Percentiles rank a stretch among this genome's conserved stretches.
These are phyloP conservation scores for Sarcophaga variegata DNA, from an alignment of 2,888 invertebrate species.

Conservation along the genomic window DNA sequence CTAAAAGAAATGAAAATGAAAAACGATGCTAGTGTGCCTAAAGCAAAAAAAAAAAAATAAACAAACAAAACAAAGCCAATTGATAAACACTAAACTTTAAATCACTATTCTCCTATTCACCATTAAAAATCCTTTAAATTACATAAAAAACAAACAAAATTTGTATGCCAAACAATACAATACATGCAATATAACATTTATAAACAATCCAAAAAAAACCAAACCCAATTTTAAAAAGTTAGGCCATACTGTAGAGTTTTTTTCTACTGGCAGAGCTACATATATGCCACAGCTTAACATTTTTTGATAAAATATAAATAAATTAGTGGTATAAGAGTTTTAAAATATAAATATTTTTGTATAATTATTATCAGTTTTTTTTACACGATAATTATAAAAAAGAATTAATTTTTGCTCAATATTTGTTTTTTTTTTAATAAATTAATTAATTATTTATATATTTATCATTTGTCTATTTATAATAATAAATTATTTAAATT, in stretches of 20 bases:
- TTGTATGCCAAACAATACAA: slow-evolving; percentile 21
- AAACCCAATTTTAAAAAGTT: slow-evolving; percentile 13
- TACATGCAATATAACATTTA: neutral
- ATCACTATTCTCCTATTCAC: neutral
- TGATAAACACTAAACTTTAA: neutral
- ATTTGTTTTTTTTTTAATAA: slow-evolving; percentile 30
- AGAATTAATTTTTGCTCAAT: slow-evolving; percentile 57
- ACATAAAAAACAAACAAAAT: slow-evolving; percentile 35
- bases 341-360: slow-evolving; percentile 33
- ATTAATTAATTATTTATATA: slow-evolving; percentile 40
- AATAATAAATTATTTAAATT: too few relatives aligned
- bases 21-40: slow-evolving; percentile 66
- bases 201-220: neutral
- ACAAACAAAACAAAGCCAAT: slow-evolving; percentile 8
- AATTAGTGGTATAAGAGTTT: slow-evolving; percentile 46
- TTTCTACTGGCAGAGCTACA: slow-evolving; percentile 2
- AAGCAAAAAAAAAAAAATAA: slow-evolving; percentile 44
- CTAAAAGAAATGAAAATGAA: slow-evolving; percentile 27
- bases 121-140: neutral
- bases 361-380: slow-evolving; percentile 3
- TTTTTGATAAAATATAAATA: neutral
- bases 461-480: too few relatives aligned
- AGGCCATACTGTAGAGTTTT: slow-evolving; percentile 24
- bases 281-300: slow-evolving; percentile 1
- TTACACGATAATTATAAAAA: neutral